A percentile compares a stretch with the other conserved stretches of the same genome.
Evolutionary conservation across 2,113 vertebrate genomes (phyloP).

Genomic region (Sinocyclocheilus maitianheensis): DNA sequence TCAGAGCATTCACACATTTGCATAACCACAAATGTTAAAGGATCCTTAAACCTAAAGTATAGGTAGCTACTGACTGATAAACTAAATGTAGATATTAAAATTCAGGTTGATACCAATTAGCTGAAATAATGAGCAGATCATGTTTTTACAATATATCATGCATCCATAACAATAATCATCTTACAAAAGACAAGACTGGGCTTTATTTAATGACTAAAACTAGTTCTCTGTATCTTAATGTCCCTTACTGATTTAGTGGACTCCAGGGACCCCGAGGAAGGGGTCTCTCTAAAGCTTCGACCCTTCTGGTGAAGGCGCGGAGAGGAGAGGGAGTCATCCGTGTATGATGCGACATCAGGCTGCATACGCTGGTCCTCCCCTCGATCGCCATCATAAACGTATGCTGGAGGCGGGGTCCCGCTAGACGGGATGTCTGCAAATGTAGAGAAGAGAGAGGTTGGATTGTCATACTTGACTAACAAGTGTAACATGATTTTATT

Average conservation of each 20-base stretch:
- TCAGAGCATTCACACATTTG: neutral
- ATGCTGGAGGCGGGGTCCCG: conserved; percentile 81
- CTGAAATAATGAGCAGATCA: too few species aligned
- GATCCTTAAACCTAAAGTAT: conserved; percentile 3
- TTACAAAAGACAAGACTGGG: neutral
- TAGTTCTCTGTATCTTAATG: neutral
- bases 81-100: too few species aligned
- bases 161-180: neutral
- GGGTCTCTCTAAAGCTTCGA: conserved; percentile 84
- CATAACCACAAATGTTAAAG: neutral
- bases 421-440: conserved; percentile 82
- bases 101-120: too few species aligned
- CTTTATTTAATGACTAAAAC: neutral
- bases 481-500: neutral
- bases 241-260: conserved; percentile 85
- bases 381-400: conserved; percentile 83
- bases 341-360: conserved; percentile 92
- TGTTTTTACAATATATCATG: neutral
- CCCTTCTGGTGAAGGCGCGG: conserved; percentile 91
- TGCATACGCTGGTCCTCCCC: conserved; percentile 86
- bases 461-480: neutral
- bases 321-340: conserved; percentile 93
- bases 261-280: conserved; percentile 85
- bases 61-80: too few species aligned
- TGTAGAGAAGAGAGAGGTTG: conserved; percentile 3